Evolutionary conservation across 2,797 vertebrate genomes (phyloP), one percentile per base, ranked within the genome.

Genomic region (Oreonectes daqikongensis): DNA sequence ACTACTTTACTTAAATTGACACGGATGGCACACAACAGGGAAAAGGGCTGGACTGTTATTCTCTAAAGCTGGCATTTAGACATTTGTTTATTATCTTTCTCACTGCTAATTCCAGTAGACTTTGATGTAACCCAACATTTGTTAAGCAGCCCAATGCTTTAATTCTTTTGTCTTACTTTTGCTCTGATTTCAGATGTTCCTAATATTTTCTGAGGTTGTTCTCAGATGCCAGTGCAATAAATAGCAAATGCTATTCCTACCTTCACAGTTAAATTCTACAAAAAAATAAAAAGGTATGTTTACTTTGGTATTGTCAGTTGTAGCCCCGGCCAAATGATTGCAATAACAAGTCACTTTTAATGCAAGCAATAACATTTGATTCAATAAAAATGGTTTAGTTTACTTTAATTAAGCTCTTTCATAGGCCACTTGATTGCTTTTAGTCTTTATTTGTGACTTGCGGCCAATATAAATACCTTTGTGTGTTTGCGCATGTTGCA

Each of bases 401-500:
- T 40, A 30, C 38, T 72, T 78, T 64, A 80, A 76, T 81, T 81
- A 64, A 79, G 40, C 55, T 20, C 66, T 76, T 66, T 77, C 66
- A 84, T 68, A 55, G n/a, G 32, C 50, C 65, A 24, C 64, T 69
- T 79, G 52, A 72, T 84, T 83, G 85, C 73, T 83, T 85, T 87
- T 88, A 86, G 88, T 87, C 75, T 89, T 87, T 86, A 67, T 90
- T 88, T 85, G 81, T 86, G 87, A 87, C 86, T 86, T 66, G 83
- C 72, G 75, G 90, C 90, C 87, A 92, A 88, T 85, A 88, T 77
- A 93, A 93, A 91, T 82, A 89, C 84, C 81, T 83, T 88, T 88
- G 87, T 90, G 90, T 84, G 84, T 88, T 86, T 72, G 77, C 84
- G 84, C 88, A 89, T 91, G 89, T 90, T 90, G 86, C 90, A 91